Conservation (phyloP, 1,140 invertebrate species). For the Scaptomyza graminum region DNA sequence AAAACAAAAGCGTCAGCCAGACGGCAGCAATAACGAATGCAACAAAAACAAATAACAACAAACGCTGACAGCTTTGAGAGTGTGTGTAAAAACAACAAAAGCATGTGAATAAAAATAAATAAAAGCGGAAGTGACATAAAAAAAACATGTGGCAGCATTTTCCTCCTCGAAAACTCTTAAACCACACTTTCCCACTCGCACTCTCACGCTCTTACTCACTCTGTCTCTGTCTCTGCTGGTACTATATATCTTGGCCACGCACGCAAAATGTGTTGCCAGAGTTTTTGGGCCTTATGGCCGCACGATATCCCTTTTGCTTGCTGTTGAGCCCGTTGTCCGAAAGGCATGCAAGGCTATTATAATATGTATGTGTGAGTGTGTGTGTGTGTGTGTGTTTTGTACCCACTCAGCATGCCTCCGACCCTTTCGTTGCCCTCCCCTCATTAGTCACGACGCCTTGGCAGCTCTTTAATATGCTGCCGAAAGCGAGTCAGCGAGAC, state of each 20-base stretch:
- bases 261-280: slow-evolving; percentile 73
- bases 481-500: slow-evolving; percentile 54
- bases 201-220: no score
- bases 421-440: neutral
- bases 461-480: slow-evolving; percentile 39
- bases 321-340: slow-evolving; percentile 22
- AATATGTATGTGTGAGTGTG: slow-evolving; percentile 25
- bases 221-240: neutral
- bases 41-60: slow-evolving; percentile 10
- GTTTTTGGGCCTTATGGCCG: slow-evolving; percentile 37
- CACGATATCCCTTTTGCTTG: slow-evolving; percentile 39
- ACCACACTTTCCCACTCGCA: neutral
- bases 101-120: slow-evolving; percentile 66
- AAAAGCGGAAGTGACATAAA: slow-evolving; percentile 78
- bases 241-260: slow-evolving; percentile 61
- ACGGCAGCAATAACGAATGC: slow-evolving; percentile 39
- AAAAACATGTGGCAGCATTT: slow-evolving; percentile 79
- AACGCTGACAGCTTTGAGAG: neutral
- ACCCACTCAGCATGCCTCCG: neutral
- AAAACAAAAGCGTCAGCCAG: slow-evolving; percentile 66
- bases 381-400: neutral
- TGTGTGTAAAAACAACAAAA: slow-evolving; percentile 10
- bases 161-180: slow-evolving; percentile 17
- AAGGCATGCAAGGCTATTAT: slow-evolving; percentile 45
- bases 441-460: neutral